Evolutionary conservation across 2,888 invertebrate species (phyloP).

Genomic region (Callimorpha dominula): DNA sequence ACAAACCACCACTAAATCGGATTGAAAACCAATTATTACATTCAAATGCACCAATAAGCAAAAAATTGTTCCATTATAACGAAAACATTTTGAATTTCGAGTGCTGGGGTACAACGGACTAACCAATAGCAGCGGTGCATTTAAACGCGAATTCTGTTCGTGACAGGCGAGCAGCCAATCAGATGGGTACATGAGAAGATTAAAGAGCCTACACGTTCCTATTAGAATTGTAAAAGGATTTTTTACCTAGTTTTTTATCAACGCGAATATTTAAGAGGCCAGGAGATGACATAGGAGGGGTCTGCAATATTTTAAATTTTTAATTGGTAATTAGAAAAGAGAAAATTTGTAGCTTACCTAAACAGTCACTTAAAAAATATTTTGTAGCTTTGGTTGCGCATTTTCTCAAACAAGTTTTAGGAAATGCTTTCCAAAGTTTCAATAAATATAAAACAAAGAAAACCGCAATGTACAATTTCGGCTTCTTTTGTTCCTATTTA

Average conservation of each 20-base stretch:
- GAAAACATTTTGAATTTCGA: constrained; percentile 69
- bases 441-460: not conserved
- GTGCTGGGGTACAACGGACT: constrained; percentile 48
- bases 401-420: not conserved
- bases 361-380: not conserved
- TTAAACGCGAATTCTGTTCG: constrained; percentile 78
- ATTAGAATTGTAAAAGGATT: constrained; percentile 74
- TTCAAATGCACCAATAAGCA: constrained; percentile 64
- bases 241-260: constrained; percentile 47
- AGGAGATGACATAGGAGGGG: not conserved
- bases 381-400: not conserved
- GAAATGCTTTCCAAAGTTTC: not conserved
- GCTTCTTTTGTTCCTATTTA: no score
- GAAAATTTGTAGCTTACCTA: not conserved
- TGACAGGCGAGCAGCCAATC: constrained; percentile 83
- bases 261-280: constrained; percentile 46
- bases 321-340: not conserved
- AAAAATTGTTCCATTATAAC: constrained; percentile 59
- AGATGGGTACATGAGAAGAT: constrained; percentile 76
- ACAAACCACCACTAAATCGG: constrained; percentile 27
- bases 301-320: not conserved
- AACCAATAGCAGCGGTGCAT: constrained; percentile 77
- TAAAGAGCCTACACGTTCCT: constrained; percentile 71
- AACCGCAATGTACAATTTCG: no score
- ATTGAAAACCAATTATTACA: constrained; percentile 66